These are phyloP conservation scores for Hirundo rustica DNA, from an alignment of 2,797 vertebrate genomes.

Conservation along the genomic window DNA sequence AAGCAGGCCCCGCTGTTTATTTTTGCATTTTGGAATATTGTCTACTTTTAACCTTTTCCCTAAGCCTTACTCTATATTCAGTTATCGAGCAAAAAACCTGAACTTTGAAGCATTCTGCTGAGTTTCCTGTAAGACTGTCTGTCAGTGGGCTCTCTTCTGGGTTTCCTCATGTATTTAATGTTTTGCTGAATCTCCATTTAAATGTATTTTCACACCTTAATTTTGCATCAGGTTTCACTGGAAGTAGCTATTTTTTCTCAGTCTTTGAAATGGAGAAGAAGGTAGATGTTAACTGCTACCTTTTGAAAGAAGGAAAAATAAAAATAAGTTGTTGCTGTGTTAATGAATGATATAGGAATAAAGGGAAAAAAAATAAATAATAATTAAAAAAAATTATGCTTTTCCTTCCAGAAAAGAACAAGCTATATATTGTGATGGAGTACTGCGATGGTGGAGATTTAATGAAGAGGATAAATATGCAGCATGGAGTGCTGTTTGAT, in stretches of 20 bases:
- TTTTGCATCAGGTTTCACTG: not conserved
- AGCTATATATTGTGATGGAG: slow-evolving; percentile 91
- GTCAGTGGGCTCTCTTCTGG: not conserved
- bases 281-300: not conserved
- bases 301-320: not conserved
- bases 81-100: not conserved
- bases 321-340: not conserved
- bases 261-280: not conserved
- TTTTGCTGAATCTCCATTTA: not conserved
- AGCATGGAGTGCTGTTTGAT: slow-evolving; percentile 83
- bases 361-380: not conserved
- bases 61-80: not conserved
- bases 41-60: not conserved
- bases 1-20: not conserved
- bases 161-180: not conserved
- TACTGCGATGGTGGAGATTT: slow-evolving; percentile 93
- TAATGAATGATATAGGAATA: not conserved
- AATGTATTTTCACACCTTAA: not conserved
- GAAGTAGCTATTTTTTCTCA: not conserved
- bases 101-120: not conserved
- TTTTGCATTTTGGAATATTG: not conserved
- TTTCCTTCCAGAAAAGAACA: slow-evolving; percentile 79
- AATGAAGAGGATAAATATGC: slow-evolving; percentile 85
- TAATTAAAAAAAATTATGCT: not conserved
- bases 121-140: not conserved